Percentiles rank a stretch among this genome's conserved stretches.
Conservation (phyloP, 1,140 invertebrate species). For the Drosophila jambulina region DNA sequence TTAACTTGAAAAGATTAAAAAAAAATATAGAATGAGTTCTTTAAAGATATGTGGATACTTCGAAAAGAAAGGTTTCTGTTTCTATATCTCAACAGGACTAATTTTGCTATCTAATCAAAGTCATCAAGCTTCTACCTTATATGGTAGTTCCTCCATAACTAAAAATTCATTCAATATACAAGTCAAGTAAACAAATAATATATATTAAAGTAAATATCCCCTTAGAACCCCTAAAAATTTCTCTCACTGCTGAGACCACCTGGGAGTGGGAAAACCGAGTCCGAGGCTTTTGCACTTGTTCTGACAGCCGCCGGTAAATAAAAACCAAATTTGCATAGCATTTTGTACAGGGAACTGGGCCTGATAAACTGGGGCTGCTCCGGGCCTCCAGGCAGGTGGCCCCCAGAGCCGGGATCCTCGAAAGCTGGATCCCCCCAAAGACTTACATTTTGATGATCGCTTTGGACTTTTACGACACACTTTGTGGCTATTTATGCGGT, state of each 20-base stretch:
- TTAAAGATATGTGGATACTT: not conserved
- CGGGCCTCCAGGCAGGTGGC: conserved; percentile 37
- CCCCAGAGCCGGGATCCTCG: not conserved
- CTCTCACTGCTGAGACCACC: conserved; percentile 19
- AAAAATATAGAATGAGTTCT: not conserved
- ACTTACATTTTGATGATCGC: conserved; percentile 66
- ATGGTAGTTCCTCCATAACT: not conserved
- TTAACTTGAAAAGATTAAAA: not conserved
- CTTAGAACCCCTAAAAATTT: not conserved
- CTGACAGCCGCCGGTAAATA: conserved; percentile 58
- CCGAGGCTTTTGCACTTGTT: conserved; percentile 68
- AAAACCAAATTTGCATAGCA: conserved; percentile 69
- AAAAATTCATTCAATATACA: not conserved
- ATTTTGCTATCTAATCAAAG: not conserved
- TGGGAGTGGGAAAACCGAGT: conserved; percentile 24
- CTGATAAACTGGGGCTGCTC: conserved; percentile 56
- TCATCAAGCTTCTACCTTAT: not conserved
- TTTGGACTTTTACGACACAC: conserved; percentile 77
- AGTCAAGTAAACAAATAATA: not conserved
- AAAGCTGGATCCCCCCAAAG: conserved; percentile 2
- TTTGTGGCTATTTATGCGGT: conserved; percentile 80
- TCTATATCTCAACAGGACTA: too few relatives aligned
- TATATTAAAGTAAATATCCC: not conserved
- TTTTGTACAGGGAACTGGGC: conserved; percentile 45
- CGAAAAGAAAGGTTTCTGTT: not conserved